Base-by-base conservation (phyloP, 1,140 invertebrate genomes). In the Thereuonema tuberculata region DNA sequence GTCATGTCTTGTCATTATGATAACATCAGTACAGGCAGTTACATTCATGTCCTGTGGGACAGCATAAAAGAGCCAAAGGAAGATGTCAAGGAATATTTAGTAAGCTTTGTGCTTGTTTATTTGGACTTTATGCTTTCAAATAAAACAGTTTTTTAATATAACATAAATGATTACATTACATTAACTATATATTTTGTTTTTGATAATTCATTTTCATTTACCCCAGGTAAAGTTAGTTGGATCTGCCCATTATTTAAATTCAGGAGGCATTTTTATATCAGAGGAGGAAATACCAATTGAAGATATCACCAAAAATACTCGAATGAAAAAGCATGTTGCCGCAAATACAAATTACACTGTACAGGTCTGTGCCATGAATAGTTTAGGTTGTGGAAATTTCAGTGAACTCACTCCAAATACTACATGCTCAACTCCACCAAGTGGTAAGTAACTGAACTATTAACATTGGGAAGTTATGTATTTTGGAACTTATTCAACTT, bases 211-310 rank as follows among this genome's bases (percentile, higher is more conserved):
- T 55, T 17, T 77, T 80, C 48, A 74, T 88, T 25, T 81, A 81
- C 28, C 77, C 86, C 0, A 89, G 89, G 70, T 89, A 85, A 2
- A 86, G 87, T 71, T 89, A 86, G 70, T 86, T 84, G 48, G 61
- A 66, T 15, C 52, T 64, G 25, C 57, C 20, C 17, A 20, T 58
- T 58, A 43, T 43, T 14, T 31, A 14, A 43, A 43, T 12, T 1
- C 49, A 52, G 12, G 49, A 24, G 49, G 49, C 5, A 15, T 52
- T 14, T 9, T 12, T 14, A 52, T 15, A 24, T 15, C 21, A 9
- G 49, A 52, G 15, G 23, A 52, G 14, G 49, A 52, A 9, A 52
- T 12, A 9, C 49, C 49, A 9, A 52, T 52, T 12, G 49, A 15
- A 15, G 15, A 12, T 24, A 24, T 12, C 14, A 37, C 60, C n/a